These are phyloP conservation scores for Tiliacea aurago DNA, from an alignment of 2,888 invertebrate genomes.

Conservation along the genomic window DNA sequence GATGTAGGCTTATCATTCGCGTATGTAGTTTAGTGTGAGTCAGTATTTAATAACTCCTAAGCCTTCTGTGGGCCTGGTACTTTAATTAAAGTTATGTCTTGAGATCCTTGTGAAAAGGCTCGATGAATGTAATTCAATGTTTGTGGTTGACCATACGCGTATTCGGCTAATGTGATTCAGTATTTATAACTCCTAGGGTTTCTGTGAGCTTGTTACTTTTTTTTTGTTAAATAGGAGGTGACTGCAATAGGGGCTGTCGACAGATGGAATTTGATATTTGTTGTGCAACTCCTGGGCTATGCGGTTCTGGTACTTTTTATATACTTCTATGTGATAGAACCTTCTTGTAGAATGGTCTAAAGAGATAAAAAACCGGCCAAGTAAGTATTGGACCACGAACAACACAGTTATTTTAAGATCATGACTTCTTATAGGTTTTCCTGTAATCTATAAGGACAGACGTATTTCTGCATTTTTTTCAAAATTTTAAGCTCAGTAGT, in stretches of 20 bases:
- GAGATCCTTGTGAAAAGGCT: no score
- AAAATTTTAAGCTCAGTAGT: no score
- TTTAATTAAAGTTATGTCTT: slow-evolving; percentile 2
- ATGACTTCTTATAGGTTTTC: no score
- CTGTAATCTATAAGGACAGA: no score
- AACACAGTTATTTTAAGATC: no score
- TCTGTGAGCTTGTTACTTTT: neutral
- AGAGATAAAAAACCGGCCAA: no score
- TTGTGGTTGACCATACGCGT: neutral
- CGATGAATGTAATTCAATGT: no score
- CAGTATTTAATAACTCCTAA: neutral
- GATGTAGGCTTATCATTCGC: neutral
- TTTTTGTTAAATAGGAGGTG: neutral
- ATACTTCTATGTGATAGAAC: neutral
- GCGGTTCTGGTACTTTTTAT: neutral
- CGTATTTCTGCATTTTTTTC: no score
- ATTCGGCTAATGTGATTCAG: neutral
- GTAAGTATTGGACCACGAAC: no score
- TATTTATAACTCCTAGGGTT: neutral
- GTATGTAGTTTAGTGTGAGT: no score
- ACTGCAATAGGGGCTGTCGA: neutral
- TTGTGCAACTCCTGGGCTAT: neutral
- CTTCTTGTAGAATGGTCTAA: no score
- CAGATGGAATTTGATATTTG: neutral
- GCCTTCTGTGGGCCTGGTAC: slow-evolving; percentile 1